phyloP scores from a whole-genome alignment of 1,140 invertebrate genomes.

The Frieseomelitta varia region DNA sequence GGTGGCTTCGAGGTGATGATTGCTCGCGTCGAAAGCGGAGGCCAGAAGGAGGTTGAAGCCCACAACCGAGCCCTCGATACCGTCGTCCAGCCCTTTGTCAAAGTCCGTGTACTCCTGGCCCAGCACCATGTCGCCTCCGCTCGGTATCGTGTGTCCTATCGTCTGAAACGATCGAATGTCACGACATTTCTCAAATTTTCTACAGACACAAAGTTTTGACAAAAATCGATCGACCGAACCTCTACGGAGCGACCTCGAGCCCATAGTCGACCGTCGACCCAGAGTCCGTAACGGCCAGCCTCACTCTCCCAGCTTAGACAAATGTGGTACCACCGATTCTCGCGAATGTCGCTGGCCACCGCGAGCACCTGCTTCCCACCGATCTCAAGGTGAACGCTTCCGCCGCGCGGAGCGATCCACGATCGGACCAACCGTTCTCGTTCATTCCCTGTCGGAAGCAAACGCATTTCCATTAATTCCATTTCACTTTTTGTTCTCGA shows the following conservation, averaged over 20 bases:
- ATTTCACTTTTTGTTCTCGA: too few species aligned
- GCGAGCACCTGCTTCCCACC: constrained; percentile 80
- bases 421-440: constrained; percentile 83
- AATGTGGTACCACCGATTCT: constrained; percentile 85
- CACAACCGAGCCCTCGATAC: constrained; percentile 86
- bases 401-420: constrained; percentile 84
- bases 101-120: constrained; percentile 87
- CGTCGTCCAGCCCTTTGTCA: constrained; percentile 85
- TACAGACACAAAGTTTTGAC: too few species aligned
- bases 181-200: too few species aligned
- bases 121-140: constrained; percentile 85
- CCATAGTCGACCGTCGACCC: constrained; percentile 83
- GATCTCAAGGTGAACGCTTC: constrained; percentile 83
- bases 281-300: constrained; percentile 84
- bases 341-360: constrained; percentile 78
- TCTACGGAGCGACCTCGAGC: constrained; percentile 80
- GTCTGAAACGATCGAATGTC: constrained; percentile 78
- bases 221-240: constrained; percentile 70
- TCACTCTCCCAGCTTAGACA: constrained; percentile 85
- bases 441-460: constrained; percentile 82
- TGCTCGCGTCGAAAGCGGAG: constrained; percentile 80
- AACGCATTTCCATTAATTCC: not conserved
- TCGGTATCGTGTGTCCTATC: constrained; percentile 81
- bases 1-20: not conserved
- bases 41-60: constrained; percentile 86